Evolutionary conservation across 2,113 vertebrate genomes (phyloP), one percentile per base, ranked within the genome.

Genomic region (Donacobius atricapilla): DNA sequence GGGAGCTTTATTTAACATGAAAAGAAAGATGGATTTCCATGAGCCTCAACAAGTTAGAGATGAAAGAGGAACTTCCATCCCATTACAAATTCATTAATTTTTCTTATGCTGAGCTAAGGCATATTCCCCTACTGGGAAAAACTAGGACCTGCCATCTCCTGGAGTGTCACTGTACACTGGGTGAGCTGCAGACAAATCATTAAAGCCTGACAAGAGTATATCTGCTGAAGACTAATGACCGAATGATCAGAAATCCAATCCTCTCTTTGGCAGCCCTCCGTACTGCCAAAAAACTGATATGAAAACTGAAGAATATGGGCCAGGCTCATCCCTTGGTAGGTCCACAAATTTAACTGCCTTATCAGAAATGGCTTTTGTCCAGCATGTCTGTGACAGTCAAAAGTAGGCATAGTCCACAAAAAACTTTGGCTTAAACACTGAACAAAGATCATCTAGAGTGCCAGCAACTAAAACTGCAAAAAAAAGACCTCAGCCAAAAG

Each of bases 331-430:
- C 64, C 47, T 90, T 73, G 72, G 35, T 78, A 78, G 37, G 42
- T 45, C 51, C 51, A 64, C 60, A 58, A 78, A 86, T 77, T 89
- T 28, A 92, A n/a, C 30, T 73, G 35, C 58, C 25, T 85, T 82
- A 80, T 51, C 68, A 92, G 76, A 87, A 93, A 82, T 56, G 51
- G 86, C 51, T 94, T 89, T 90, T 61, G 47, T 53, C 93, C 76
- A 86, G 35, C 33, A 11, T 10, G 31, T 42, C n/a, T 64, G 15
- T 68, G 76, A 60, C 56, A 72, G 45, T 68, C 65, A 83, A 66
- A 75, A 91, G 48, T 30, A 45, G 39, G 56, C 51, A 80, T n/a
- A 30, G 60, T 31, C 61, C 88, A 17, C 65, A 65, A n/a, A 9
- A 51, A 92, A 57, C 53, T 91, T 64, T 61, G 61, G 72, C 40